phyloP scores from a whole-genome alignment of 2,113 vertebrate genomes.

The Dicrurus megarhynchus region DNA sequence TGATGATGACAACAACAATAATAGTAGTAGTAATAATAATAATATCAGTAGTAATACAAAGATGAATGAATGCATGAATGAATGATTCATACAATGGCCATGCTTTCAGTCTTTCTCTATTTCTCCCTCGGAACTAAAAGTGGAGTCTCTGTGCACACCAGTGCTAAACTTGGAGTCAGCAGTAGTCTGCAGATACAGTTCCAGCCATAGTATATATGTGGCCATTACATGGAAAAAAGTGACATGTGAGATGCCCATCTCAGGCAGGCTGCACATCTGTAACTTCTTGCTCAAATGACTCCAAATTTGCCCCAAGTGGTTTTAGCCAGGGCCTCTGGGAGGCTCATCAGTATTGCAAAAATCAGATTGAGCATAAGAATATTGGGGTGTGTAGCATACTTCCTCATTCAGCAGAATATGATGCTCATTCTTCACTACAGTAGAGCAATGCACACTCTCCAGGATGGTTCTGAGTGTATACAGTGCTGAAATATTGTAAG shows the following conservation, averaged over 20 bases:
- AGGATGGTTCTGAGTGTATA: not conserved
- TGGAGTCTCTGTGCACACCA: not conserved
- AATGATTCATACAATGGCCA: not conserved
- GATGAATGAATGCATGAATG: not conserved
- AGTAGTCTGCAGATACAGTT: not conserved
- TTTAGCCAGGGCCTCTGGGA: not conserved
- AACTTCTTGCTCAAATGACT: not conserved
- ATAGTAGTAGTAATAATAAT: not conserved
- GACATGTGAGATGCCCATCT: not conserved
- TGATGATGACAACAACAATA: not conserved
- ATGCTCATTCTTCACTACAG: not conserved
- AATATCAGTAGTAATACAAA: not conserved
- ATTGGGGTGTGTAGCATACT: not conserved
- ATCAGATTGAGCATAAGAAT: rapidly evolving
- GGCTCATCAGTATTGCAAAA: not conserved
- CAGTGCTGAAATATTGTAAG: not conserved
- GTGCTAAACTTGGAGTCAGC: not conserved
- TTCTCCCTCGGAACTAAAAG: not conserved
- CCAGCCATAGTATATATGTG: not conserved
- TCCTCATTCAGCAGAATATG: not conserved
- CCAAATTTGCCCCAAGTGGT: not conserved
- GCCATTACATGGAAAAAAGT: not conserved
- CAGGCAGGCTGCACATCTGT: not conserved
- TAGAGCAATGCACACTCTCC: not conserved
- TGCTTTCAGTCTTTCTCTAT: not conserved